phyloP scores from a whole-genome alignment of 1,140 invertebrate species.

The Saccostrea echinata region DNA sequence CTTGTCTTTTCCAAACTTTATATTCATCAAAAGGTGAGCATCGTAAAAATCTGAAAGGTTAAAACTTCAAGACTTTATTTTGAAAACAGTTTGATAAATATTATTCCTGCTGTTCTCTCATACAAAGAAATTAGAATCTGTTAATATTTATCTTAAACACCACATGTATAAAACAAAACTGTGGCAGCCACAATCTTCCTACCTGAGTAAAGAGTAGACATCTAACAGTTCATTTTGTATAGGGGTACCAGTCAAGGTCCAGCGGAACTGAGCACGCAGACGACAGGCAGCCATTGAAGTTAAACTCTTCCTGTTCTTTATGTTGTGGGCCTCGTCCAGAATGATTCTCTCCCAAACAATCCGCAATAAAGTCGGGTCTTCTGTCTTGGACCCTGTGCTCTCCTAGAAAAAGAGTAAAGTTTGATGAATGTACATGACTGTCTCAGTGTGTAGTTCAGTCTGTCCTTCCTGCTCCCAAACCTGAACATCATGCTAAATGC shows the following conservation, averaged over 20 bases:
- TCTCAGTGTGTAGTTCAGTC: no score
- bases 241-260: constrained; percentile 96
- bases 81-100: no score
- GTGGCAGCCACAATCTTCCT: not conserved
- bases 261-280: constrained; percentile 82
- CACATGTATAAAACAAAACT: no score
- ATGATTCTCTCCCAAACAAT: constrained; percentile 92
- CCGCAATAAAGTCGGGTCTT: constrained; percentile 80
- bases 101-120: no score
- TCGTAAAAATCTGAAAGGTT: constrained; percentile 85
- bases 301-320: constrained; percentile 92
- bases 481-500: no score
- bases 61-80: not conserved
- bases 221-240: constrained; percentile 96
- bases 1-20: constrained; percentile 84
- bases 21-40: constrained; percentile 94
- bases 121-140: no score
- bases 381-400: not conserved
- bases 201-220: constrained; percentile 90
- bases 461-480: no score
- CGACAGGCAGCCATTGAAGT: constrained; percentile 87
- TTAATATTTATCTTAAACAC: no score
- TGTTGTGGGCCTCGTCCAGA: constrained; percentile 94
- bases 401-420: not conserved
- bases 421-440: no score